Base-by-base conservation (phyloP, 2,888 invertebrate genomes). In the Hydroisotoma schaefferi region DNA sequence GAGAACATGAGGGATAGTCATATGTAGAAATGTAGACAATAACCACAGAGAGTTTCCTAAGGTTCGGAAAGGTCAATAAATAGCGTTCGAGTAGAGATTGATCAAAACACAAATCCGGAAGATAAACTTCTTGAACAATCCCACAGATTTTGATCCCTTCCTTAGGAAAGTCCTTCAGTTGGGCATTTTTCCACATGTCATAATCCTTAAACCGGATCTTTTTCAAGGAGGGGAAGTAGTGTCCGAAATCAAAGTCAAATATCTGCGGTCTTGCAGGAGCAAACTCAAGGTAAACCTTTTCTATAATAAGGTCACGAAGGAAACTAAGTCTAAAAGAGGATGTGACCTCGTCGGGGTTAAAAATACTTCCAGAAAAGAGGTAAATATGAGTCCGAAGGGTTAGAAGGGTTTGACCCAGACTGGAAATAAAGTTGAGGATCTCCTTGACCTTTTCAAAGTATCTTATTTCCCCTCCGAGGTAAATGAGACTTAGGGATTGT, bases 71-170 rank as follows among this genome's bases (percentile, higher is more conserved):
- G 18, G 56, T 61, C 43, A 40, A 47, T n/a, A 61, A 46, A 38
- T 61, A 61, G 40, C 54, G 23, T 46, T 61, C 61, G 57, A 61
- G 56, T 18, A 61, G 54, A 2, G 61, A 54, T 1, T 48, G 48
- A 28, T 61, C 57, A 40, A 61, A 61, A 25, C 61, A 61, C 4
- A 61, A 46, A 33, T 61, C 61, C n/a, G 61, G 61, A 22, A 61
- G 27, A 8, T 46, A 25, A 15, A 61, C 48, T 6, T 52, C 38
- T 1, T 6, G 10, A 25, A 61, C 33, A 25, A 48, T 26, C 28
- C 15, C 4, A 33, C 57, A 54, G 8, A 53, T 47, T 25, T 40
- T 44, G 1, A 61, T 44, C 15, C 54, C 33, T 20, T 53, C 25
- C 8, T 47, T 18, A 1, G 61, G 61, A 40, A 61, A 61, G 3